phyloP scores from a whole-genome alignment of 2,113 vertebrate species.

The Craseonycteris thonglongyai region DNA sequence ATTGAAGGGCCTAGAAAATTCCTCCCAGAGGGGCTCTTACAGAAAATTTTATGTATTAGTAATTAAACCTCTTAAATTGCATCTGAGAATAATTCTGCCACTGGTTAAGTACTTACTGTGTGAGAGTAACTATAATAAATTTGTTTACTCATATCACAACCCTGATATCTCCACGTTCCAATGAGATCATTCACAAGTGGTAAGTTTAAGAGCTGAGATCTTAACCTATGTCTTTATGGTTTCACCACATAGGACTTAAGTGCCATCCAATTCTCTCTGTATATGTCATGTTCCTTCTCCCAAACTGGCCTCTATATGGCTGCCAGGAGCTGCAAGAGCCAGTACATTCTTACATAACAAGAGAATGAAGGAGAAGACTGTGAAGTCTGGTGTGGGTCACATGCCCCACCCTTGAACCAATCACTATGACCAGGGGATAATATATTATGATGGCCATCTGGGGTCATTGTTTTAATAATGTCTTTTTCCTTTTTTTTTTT shows the following conservation, averaged over 20 bases:
- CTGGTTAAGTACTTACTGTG: neutral
- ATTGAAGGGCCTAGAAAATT: neutral
- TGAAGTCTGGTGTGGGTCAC: neutral
- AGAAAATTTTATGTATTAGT: neutral
- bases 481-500: neutral
- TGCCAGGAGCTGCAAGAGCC: neutral
- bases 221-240: neutral
- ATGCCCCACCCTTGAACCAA: neutral
- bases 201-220: neutral
- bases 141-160: neutral
- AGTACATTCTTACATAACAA: neutral
- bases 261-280: neutral
- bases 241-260: neutral
- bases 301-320: neutral
- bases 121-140: neutral
- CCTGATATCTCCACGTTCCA: neutral
- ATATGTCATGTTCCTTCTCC: neutral
- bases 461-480: neutral
- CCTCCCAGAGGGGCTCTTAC: neutral
- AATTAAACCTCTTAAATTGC: neutral
- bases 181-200: neutral
- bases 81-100: neutral
- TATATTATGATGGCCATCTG: neutral
- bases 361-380: neutral
- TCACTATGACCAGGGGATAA: neutral